phyloP scores from a whole-genome alignment of 1,140 invertebrate species.

The Drosophila suzukii region DNA sequence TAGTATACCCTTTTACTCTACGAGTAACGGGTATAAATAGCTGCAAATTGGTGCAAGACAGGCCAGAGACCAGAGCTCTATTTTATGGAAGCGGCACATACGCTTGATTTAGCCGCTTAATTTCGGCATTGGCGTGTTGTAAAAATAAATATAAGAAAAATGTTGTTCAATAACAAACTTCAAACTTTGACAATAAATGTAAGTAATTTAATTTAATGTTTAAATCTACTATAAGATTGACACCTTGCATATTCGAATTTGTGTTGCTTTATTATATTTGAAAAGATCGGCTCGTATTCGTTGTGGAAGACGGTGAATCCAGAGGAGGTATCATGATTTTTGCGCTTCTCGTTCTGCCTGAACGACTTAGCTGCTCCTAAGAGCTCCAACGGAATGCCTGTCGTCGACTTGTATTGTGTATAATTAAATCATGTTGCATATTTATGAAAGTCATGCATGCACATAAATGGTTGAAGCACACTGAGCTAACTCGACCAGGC shows the following conservation, averaged over 20 bases:
- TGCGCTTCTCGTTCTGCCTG: not conserved
- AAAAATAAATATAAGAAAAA: constrained; percentile 33
- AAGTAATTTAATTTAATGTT: not conserved
- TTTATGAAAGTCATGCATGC: constrained; percentile 71
- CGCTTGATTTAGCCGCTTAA: constrained; percentile 45
- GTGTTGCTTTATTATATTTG: not conserved
- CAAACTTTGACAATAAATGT: not conserved
- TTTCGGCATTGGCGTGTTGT: constrained; percentile 35
- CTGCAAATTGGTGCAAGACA: constrained; percentile 9
- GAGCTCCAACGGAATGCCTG: constrained; percentile 42
- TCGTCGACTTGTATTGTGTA: constrained; percentile 30
- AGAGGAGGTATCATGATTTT: not conserved
- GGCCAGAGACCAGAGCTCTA: constrained; percentile 8
- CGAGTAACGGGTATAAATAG: too few relatives aligned
- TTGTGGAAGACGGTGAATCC: not conserved
- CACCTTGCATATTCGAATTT: not conserved
- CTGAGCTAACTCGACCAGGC: constrained; percentile 23
- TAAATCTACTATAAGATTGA: not conserved
- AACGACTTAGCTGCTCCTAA: constrained; percentile 25
- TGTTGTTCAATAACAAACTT: constrained; percentile 19
- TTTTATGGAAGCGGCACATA: constrained; percentile 27
- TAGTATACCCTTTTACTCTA: too few relatives aligned
- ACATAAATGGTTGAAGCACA: constrained; percentile 41
- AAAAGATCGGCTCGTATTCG: not conserved
- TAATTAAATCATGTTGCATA: constrained; percentile 74